phyloP scores from a whole-genome alignment of 2,888 invertebrate species.

The Scaptomyza reducta region DNA sequence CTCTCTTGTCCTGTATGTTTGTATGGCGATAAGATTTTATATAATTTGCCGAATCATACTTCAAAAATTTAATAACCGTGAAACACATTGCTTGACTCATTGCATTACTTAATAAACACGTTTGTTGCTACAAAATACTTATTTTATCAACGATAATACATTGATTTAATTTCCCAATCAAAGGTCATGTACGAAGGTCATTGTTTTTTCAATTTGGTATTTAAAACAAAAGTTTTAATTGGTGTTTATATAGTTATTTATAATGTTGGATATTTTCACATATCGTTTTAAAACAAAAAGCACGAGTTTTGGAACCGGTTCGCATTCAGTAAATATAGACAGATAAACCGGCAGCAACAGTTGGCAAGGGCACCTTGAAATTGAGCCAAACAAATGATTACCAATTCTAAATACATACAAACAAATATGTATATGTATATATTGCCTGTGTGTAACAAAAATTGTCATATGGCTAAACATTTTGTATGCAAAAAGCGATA shows the following conservation, averaged over 20 bases:
- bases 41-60: neutral
- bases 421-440: conserved; percentile 3
- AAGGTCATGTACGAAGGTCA: conserved; percentile 55
- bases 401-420: conserved; percentile 15
- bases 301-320: conserved; percentile 65
- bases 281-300: conserved; percentile 40
- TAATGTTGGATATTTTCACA: conserved; percentile 42
- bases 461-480: conserved; percentile 50
- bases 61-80: neutral
- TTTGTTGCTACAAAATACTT: neutral
- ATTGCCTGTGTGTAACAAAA: conserved; percentile 17
- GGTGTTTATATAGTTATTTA: conserved; percentile 12
- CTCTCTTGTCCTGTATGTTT: neutral
- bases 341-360: conserved; percentile 26
- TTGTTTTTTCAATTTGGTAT: conserved; percentile 38
- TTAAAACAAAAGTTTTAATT: conserved; percentile 12
- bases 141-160: neutral
- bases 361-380: conserved; percentile 70
- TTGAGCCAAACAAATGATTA: conserved; percentile 43
- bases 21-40: neutral
- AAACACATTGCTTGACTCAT: neutral
- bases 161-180: conserved; percentile 4
- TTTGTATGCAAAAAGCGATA: conserved; percentile 34
- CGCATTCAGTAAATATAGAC: conserved; percentile 11
- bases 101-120: neutral